phyloP scores from a whole-genome alignment of 2,113 vertebrate species.

The Glaucidium brasilianum region DNA sequence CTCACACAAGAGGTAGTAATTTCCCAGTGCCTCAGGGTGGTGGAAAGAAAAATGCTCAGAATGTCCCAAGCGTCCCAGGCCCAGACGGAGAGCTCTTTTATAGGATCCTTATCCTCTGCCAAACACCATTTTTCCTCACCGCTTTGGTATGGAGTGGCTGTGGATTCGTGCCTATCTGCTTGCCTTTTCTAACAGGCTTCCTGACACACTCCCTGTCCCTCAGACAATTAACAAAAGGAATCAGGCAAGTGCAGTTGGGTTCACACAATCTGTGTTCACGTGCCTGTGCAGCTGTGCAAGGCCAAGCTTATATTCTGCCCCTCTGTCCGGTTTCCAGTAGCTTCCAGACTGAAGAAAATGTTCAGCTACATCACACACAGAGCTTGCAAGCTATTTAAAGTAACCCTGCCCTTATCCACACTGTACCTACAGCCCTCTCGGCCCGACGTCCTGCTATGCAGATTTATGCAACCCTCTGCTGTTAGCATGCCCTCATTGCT shows the following conservation, averaged over 20 bases:
- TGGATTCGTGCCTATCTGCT: not conserved
- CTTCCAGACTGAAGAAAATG: not conserved
- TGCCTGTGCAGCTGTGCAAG: not conserved
- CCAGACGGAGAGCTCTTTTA: not conserved
- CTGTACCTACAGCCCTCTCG: not conserved
- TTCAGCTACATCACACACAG: not conserved
- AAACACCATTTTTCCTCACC: not conserved
- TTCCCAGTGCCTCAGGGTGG: not conserved
- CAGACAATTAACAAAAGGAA: not conserved
- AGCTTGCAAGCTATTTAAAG: not conserved
- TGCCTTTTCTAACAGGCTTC: not conserved
- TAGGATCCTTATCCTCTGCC: not conserved
- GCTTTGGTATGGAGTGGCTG: not conserved
- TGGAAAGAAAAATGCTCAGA: constrained; percentile 30
- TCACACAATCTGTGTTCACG: not conserved
- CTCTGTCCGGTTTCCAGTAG: not conserved
- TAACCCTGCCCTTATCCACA: not conserved
- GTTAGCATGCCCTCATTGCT: constrained; percentile 33
- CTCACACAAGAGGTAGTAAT: constrained; percentile 13
- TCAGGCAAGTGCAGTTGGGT: not conserved
- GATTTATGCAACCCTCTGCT: constrained; percentile 48
- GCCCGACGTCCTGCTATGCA: not conserved
- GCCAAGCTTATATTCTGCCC: not conserved
- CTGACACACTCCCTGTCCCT: not conserved
- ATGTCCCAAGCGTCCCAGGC: not conserved